phyloP scores from a whole-genome alignment of 2,113 vertebrate genomes.

The Aviceda subcristata region DNA sequence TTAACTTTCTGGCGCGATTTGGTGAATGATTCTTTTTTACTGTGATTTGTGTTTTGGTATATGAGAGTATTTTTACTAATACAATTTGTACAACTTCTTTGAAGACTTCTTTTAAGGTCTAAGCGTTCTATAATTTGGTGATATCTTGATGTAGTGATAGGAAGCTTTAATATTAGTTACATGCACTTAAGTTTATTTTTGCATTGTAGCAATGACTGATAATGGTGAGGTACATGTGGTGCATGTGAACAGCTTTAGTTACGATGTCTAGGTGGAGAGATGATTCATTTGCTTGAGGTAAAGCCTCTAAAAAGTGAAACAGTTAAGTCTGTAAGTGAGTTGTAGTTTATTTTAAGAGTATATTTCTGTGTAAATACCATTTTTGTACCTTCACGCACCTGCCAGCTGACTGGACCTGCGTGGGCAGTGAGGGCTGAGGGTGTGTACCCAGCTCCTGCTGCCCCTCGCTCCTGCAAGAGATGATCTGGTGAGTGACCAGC shows the following conservation, averaged over 20 bases:
- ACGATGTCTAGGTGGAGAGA: background rate
- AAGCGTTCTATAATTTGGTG: background rate
- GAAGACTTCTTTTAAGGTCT: background rate
- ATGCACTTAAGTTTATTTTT: background rate
- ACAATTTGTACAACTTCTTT: background rate
- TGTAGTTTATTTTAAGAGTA: background rate
- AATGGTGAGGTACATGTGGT: background rate
- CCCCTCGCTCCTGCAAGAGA: background rate
- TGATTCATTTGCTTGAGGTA: background rate
- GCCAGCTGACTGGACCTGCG: background rate
- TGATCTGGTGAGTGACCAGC: background rate
- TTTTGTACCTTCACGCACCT: background rate
- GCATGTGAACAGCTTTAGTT: background rate
- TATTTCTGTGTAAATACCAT: background rate
- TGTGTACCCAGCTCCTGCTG: background rate
- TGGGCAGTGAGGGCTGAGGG: background rate
- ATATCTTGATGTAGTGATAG: background rate
- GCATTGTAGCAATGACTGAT: background rate
- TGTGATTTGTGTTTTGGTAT: background rate
- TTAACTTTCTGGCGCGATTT: background rate
- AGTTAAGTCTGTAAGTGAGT: background rate
- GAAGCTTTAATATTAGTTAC: background rate
- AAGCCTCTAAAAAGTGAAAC: background rate
- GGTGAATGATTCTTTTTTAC: background rate
- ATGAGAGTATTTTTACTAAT: background rate